phyloP scores from a whole-genome alignment of 2,113 vertebrate species.

The Alligator sinensis region DNA sequence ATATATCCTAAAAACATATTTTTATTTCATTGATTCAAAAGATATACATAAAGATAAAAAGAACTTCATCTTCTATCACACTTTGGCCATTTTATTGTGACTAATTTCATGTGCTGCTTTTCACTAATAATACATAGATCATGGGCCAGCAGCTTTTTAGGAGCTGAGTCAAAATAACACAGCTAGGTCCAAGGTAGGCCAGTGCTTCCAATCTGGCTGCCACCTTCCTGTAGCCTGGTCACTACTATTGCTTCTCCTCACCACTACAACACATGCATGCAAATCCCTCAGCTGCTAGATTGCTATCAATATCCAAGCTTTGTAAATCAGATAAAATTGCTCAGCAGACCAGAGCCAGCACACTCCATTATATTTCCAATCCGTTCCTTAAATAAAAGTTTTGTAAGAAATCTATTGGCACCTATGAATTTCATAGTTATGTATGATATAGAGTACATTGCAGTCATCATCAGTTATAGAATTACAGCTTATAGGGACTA shows the following conservation, averaged over 20 bases:
- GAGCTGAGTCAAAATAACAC: too few species aligned
- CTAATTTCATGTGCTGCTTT: rapidly evolving
- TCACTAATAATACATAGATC: not conserved
- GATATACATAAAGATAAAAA: not conserved
- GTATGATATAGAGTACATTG: not conserved
- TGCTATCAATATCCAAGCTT: too few species aligned
- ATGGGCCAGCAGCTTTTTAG: too few species aligned
- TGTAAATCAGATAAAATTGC: too few species aligned
- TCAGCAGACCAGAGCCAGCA: not conserved
- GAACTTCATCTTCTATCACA: not conserved
- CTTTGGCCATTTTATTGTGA: not conserved
- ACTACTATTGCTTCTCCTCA: too few species aligned
- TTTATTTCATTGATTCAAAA: too few species aligned
- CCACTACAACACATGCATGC: too few species aligned
- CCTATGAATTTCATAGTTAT: not conserved
- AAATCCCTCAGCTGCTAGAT: too few species aligned
- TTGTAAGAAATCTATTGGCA: not conserved
- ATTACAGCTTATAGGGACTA: not conserved
- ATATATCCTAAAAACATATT: rapidly evolving
- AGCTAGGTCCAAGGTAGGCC: too few species aligned
- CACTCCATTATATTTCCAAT: not conserved
- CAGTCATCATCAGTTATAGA: not conserved
- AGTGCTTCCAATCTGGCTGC: too few species aligned
- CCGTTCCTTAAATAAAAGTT: not conserved
- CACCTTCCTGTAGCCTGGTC: too few species aligned